Conservation (phyloP, 2,888 invertebrate species). For the Drosophila hawaiiensis region DNA sequence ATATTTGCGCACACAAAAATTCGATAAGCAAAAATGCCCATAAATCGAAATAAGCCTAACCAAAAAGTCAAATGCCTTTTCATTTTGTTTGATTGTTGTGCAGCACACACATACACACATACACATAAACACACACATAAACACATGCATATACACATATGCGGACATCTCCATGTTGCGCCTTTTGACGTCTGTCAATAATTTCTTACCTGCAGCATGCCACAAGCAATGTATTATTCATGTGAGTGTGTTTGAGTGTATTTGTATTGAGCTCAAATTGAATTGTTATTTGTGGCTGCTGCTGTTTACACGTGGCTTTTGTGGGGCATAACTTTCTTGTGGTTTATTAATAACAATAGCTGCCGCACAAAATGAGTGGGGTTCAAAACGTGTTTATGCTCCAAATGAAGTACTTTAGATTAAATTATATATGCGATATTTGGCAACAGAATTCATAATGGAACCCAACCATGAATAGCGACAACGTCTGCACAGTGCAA, state of each 20-base stretch:
- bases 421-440: constrained; percentile 71
- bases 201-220: constrained; percentile 58
- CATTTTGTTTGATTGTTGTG: constrained; percentile 64
- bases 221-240: constrained; percentile 66
- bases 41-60: constrained; percentile 70
- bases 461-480: constrained; percentile 41
- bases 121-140: background rate
- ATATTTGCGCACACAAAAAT: constrained; percentile 52
- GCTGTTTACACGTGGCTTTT: constrained; percentile 55
- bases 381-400: constrained; percentile 68
- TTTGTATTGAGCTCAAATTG: constrained; percentile 72
- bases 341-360: constrained; percentile 44
- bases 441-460: constrained; percentile 56
- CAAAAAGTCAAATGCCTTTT: constrained; percentile 71
- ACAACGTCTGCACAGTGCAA: constrained; percentile 4
- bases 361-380: constrained; percentile 20
- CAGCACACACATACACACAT: constrained; percentile 23
- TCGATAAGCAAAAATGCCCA: constrained; percentile 61
- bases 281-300: constrained; percentile 67
- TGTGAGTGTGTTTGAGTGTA: constrained; percentile 35
- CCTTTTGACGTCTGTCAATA: constrained; percentile 61
- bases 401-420: constrained; percentile 78
- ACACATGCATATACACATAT: background rate
- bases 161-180: constrained; percentile 21
- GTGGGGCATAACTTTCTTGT: constrained; percentile 33